These are phyloP conservation scores for Rattus norvegicus DNA, from an alignment of 2,113 vertebrate genomes.

Conservation along the genomic window DNA sequence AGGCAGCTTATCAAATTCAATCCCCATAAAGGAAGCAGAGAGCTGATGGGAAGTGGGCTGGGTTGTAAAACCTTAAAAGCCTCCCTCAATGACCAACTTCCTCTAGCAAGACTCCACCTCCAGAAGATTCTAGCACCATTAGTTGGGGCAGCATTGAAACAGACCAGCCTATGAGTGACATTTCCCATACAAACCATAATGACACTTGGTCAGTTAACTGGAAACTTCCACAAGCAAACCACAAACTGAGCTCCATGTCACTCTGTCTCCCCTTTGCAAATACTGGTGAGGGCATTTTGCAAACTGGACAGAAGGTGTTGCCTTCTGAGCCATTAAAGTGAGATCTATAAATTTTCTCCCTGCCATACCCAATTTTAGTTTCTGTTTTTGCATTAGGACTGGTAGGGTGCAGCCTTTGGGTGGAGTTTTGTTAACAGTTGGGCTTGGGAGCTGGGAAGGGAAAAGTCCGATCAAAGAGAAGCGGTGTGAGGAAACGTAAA, in stretches of 20 bases:
- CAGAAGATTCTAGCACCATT: not conserved
- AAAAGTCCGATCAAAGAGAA: slow-evolving; percentile 60
- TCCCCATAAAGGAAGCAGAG: not conserved
- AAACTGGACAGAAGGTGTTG: not conserved
- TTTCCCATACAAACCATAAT: not conserved
- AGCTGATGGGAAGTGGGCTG: not conserved
- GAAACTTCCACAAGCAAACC: not conserved
- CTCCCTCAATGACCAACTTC: not conserved
- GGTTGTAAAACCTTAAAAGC: not conserved
- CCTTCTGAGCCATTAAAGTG: not conserved
- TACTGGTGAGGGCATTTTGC: not conserved
- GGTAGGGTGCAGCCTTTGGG: slow-evolving; percentile 10
- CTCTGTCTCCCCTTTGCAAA: not conserved
- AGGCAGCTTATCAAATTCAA: not conserved
- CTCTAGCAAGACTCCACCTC: not conserved
- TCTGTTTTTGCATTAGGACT: slow-evolving; percentile 58
- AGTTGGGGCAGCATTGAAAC: too few relatives aligned
- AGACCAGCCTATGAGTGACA: not conserved
- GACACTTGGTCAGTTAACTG: not conserved
- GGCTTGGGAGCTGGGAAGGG: slow-evolving; percentile 65
- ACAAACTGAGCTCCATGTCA: not conserved
- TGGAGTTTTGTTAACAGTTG: slow-evolving; percentile 65
- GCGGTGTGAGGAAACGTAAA: slow-evolving; percentile 11
- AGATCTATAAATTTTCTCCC: slow-evolving; percentile 5
- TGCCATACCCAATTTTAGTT: not conserved